phyloP scores from a whole-genome alignment of 2,797 vertebrate genomes.

The Sebastes ruberrimus region DNA sequence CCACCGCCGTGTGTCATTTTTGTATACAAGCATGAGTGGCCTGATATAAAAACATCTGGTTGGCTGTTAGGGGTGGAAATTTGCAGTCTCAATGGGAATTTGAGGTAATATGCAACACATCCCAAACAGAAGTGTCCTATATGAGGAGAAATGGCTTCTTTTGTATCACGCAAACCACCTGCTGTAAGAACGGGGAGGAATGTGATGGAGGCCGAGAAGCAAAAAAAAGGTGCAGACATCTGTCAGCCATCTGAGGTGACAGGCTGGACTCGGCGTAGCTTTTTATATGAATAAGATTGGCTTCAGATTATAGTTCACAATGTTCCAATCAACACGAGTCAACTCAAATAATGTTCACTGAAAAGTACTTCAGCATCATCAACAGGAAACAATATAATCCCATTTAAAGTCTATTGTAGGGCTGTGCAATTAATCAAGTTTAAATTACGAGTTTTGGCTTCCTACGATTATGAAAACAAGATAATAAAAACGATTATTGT shows the following conservation, averaged over 20 bases:
- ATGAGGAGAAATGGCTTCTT: neutral
- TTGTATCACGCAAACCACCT: constrained; percentile 5
- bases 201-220: neutral
- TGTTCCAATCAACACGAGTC: neutral
- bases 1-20: constrained; percentile 3
- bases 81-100: neutral
- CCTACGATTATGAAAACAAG: too few species aligned
- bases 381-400: too few species aligned
- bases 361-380: neutral
- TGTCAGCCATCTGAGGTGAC: neutral
- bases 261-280: neutral
- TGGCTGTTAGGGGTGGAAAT: constrained; percentile 4
- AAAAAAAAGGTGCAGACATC: neutral
- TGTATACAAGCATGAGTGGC: neutral
- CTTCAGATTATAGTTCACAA: neutral
- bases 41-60: constrained; percentile 41
- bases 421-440: too few species aligned
- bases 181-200: neutral
- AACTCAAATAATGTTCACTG: neutral
- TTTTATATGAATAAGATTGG: neutral
- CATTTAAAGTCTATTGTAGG: neutral
- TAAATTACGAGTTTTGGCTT: too few species aligned
- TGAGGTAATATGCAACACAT: constrained; percentile 1
- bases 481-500: too few species aligned
- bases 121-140: constrained; percentile 2